phyloP scores from a whole-genome alignment of 2,113 vertebrate species.

The Lagopus leucura region DNA sequence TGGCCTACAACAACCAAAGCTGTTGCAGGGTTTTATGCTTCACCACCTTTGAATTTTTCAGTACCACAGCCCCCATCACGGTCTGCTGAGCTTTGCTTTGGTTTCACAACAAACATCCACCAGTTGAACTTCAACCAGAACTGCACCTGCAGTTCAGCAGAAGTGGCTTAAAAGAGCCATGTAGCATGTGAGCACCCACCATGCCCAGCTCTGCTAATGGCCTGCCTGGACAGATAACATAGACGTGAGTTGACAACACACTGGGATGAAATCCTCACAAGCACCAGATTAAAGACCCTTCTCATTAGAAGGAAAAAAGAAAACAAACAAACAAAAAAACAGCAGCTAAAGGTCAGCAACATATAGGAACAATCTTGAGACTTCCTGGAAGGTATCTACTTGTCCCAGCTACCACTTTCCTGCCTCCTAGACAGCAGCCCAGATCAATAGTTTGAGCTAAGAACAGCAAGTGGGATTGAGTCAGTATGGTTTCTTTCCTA shows the following conservation, averaged over 20 bases:
- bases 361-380: not conserved
- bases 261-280: not conserved
- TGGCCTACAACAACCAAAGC: not conserved
- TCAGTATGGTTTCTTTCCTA: not conserved
- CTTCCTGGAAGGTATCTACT: not conserved
- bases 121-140: not conserved
- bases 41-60: fast-evolving
- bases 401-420: not conserved
- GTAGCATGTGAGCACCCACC: not conserved
- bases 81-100: not conserved
- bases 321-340: not conserved
- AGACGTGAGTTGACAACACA: not conserved
- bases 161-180: not conserved
- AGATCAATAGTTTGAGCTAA: not conserved
- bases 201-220: not conserved
- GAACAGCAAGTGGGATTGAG: not conserved
- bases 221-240: not conserved
- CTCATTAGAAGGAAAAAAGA: not conserved
- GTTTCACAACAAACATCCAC: not conserved
- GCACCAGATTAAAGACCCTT: not conserved
- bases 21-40: not conserved
- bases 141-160: fast-evolving
- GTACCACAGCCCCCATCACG: not conserved
- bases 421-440: not conserved
- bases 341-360: not conserved